phyloP scores from a whole-genome alignment of 2,797 vertebrate genomes.

The Cuculus canorus region DNA sequence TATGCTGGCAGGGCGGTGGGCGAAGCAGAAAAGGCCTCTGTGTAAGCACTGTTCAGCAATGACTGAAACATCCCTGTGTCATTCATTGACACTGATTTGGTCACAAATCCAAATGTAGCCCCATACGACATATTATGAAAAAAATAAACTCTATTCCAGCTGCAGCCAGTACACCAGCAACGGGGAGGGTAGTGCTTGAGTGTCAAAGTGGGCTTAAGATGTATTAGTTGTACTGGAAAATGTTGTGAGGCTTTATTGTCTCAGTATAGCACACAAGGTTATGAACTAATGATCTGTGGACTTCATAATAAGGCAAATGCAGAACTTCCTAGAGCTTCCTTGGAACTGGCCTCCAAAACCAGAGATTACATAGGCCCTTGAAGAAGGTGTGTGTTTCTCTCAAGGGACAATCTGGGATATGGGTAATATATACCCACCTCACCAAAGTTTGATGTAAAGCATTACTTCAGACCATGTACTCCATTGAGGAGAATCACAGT shows the following conservation, averaged over 20 bases:
- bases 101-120: not conserved
- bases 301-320: not conserved
- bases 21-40: not conserved
- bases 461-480: not conserved
- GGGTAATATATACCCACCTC: fast-evolving
- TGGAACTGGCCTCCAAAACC: not conserved
- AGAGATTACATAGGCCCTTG: not conserved
- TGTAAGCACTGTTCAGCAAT: not conserved
- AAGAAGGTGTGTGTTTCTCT: not conserved
- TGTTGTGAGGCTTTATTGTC: not conserved
- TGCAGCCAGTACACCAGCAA: not conserved
- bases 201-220: not conserved
- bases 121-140: not conserved
- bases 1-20: not conserved
- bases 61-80: not conserved
- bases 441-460: not conserved
- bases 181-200: not conserved
- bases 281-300: not conserved
- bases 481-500: not conserved
- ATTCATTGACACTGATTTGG: not conserved
- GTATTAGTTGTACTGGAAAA: not conserved
- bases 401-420: not conserved
- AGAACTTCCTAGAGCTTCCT: not conserved
- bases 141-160: not conserved
- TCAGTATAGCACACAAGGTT: not conserved